Conservation (phyloP, 2,113 vertebrate species). For the Romanogobio albipinnatus region DNA sequence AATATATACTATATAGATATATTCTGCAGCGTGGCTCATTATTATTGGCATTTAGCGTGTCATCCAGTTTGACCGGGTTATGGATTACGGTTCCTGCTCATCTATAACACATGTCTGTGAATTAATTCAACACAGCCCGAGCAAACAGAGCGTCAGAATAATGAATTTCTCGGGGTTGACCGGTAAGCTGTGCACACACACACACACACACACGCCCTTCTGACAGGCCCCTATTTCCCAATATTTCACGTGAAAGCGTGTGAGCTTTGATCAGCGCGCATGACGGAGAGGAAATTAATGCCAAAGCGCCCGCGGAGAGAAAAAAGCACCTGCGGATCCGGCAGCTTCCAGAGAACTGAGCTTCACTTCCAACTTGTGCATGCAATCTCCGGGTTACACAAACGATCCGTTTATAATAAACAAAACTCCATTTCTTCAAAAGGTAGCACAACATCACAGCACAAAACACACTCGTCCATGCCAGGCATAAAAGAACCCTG, state of each 20-base stretch:
- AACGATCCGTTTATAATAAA: neutral
- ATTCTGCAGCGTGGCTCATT: neutral
- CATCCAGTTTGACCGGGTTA: slow-evolving; percentile 12
- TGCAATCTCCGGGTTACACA: neutral
- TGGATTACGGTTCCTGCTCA: neutral
- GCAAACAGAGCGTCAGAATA: slow-evolving; percentile 52
- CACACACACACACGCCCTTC: neutral
- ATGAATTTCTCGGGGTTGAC: slow-evolving; percentile 53
- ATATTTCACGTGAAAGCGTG: neutral
- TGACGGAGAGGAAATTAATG: slow-evolving; percentile 29
- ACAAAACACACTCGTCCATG: slow-evolving; percentile 65
- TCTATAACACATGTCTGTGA: slow-evolving; percentile 24
- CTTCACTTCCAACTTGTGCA: neutral
- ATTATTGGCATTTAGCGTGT: slow-evolving; percentile 17
- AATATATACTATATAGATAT: neutral
- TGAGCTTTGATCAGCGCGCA: neutral
- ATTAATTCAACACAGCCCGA: slow-evolving; percentile 41
- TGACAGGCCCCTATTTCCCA: neutral
- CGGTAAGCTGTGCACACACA: neutral
- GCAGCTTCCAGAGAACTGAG: slow-evolving; percentile 1
- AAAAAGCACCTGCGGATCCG: neutral
- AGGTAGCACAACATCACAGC: slow-evolving; percentile 16
- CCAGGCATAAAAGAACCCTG: slow-evolving; percentile 70
- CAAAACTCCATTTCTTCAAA: neutral
- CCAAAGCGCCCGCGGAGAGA: neutral